A percentile compares a stretch with the other conserved stretches of the same genome.
These are phyloP conservation scores for Tetrax tetrax DNA, from an alignment of 2,113 vertebrate species.

Conservation along the genomic window DNA sequence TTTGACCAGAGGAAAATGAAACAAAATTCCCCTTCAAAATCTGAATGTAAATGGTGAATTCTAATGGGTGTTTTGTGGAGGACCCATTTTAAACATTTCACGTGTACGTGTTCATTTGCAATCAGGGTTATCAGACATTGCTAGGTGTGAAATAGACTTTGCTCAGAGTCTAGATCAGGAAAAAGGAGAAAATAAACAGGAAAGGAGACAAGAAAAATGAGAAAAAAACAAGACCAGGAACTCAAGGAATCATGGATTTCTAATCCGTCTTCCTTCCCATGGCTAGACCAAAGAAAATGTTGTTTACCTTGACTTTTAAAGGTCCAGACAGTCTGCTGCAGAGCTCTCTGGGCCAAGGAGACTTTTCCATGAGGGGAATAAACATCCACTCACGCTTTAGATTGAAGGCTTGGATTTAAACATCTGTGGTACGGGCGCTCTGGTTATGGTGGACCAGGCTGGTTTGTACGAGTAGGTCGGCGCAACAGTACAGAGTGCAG, in stretches of 20 bases:
- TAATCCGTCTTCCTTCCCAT: background rate
- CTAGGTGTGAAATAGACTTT: background rate
- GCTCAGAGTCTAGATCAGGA: background rate
- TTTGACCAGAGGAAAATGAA: background rate
- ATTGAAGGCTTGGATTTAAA: background rate
- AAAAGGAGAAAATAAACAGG: background rate
- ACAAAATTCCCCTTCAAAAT: background rate
- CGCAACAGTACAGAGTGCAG: accelerated
- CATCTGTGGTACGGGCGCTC: background rate
- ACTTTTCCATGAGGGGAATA: background rate
- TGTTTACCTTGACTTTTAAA: background rate
- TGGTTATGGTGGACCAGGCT: too few species aligned
- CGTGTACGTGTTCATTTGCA: background rate
- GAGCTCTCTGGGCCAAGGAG: background rate
- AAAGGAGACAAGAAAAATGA: too few species aligned
- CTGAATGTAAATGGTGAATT: background rate
- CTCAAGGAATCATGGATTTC: background rate
- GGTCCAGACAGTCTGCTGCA: background rate
- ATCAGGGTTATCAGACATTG: background rate
- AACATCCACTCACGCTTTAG: background rate
- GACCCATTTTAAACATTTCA: background rate
- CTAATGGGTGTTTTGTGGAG: background rate
- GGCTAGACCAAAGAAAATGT: background rate
- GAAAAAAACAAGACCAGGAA: too few species aligned
- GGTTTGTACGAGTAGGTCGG: background rate